Conservation (phyloP, 2,888 invertebrate species). For the Heterodera filipjevi region DNA sequence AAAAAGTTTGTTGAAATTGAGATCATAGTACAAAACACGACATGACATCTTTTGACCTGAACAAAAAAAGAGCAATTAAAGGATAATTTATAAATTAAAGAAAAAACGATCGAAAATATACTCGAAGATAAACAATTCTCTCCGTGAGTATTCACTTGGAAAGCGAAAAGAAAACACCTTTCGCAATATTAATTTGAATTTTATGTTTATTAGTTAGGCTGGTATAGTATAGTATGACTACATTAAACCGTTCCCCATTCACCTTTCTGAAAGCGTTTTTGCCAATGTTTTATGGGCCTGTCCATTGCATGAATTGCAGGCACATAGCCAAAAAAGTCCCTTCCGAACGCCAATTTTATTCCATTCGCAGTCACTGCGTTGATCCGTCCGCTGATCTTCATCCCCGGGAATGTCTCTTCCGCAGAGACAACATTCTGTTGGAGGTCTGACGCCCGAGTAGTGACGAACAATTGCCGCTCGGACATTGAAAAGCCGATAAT, state of each 20-base stretch:
- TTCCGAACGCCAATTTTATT: conserved; percentile 37
- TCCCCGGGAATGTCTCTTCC: conserved; percentile 38
- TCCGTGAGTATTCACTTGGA: too few relatives aligned
- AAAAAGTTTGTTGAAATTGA: conserved; percentile 44
- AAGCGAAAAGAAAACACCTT: neutral
- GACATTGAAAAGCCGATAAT: conserved; percentile 52
- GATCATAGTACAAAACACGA: conserved; percentile 50
- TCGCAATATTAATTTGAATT: neutral
- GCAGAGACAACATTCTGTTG: conserved; percentile 44
- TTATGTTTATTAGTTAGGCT: too few relatives aligned
- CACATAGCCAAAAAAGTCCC: conserved; percentile 48
- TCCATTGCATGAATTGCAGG: conserved; percentile 48
- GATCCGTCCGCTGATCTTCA: conserved; percentile 34
- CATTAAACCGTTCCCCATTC: neutral
- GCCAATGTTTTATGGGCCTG: conserved; percentile 35
- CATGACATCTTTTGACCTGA: conserved; percentile 47
- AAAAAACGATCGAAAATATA: too few relatives aligned
- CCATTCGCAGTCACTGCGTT: conserved; percentile 36
- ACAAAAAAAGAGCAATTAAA: neutral
- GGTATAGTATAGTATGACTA: too few relatives aligned
- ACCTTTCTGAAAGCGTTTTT: conserved; percentile 39
- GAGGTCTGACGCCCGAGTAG: conserved; percentile 52
- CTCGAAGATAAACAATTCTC: too few relatives aligned
- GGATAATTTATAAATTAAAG: neutral
- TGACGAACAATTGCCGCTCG: conserved; percentile 52